Base-by-base conservation (phyloP, 2,797 vertebrate genomes). In the Hydrolagus colliei region DNA sequence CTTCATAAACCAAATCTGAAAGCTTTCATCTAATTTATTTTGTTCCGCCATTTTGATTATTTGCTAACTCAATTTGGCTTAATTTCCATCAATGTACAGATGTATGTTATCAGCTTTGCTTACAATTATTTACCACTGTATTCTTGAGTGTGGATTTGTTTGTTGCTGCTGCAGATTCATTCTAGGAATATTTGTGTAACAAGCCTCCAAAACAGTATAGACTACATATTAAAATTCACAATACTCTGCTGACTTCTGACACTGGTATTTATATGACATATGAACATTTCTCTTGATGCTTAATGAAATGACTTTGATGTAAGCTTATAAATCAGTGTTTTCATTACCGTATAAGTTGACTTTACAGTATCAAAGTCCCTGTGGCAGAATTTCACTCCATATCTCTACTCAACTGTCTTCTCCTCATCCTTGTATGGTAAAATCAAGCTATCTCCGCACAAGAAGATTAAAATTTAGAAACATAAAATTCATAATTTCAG, bases 401-500 rank as follows among this genome's bases (percentile, higher is more conserved):
- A 61, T 77, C 10, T 76, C 41, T 62, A 62, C n/a, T 79, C n/a
- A 79, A 16, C 22, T 82, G 78, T 52, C 22, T 82, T 61, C 27
- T 9, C 18, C 13, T 80, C 78, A 82, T 8, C 27, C 10, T 9
- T 35, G n/a, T 16, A 4, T 20, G 3, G 20, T 20, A 9, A 22
- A 18, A 32, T 32, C 63, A 80, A 80, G 2, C 2, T 67, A 0
- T 6, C 41, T 3, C 41, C 6, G 41, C 41, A 52, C 41, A 52
- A 52, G 41, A 52, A 52, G 41, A 6, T 52, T 52, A 52, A 52
- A 65, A 67, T 67, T 67, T 27, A 9, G 27, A 80, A 16, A 18
- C 13, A 82, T 82, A 16, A 77, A 65, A 82, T 18, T 22, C 78
- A 68, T 67, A 32, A 65, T 62, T 68, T 82, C 65, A 14, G 32